phyloP scores from a whole-genome alignment of 2,113 vertebrate species.

The Terrapene triunguis region DNA sequence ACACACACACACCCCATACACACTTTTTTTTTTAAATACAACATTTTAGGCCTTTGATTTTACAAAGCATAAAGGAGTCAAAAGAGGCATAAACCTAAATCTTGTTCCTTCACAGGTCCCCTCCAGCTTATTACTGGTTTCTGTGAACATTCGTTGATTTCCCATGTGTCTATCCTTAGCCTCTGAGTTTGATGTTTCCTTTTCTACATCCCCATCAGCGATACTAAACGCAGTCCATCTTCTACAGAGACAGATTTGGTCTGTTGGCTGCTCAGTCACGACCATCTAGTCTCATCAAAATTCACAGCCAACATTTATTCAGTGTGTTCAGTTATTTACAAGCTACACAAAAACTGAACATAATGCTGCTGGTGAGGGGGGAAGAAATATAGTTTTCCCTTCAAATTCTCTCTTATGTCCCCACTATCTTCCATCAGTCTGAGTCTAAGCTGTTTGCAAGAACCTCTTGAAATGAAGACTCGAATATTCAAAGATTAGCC shows the following conservation, averaged over 20 bases:
- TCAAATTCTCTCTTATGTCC: neutral
- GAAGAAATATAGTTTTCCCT: neutral
- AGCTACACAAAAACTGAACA: neutral
- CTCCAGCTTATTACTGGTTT: neutral
- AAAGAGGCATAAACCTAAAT: neutral
- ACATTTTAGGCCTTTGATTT: neutral
- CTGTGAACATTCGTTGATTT: neutral
- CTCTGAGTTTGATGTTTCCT: neutral
- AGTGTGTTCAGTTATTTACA: neutral
- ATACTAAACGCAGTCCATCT: neutral
- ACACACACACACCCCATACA: neutral
- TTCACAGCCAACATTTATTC: neutral
- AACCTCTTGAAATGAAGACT: constrained; percentile 56
- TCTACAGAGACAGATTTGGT: neutral
- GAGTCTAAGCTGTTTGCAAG: constrained; percentile 50
- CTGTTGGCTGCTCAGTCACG: neutral
- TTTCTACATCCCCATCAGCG: neutral
- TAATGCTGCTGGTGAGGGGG: neutral
- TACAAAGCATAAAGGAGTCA: neutral
- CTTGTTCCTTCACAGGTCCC: neutral
- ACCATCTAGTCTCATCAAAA: constrained; percentile 8
- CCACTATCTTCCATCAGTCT: constrained; percentile 19
- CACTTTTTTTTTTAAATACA: neutral
- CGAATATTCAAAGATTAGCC: constrained; percentile 64
- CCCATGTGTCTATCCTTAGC: neutral